Evolutionary conservation across 2,113 vertebrate species (phyloP), one percentile per base, ranked within the genome.

Genomic region (Psettodes erumei): DNA sequence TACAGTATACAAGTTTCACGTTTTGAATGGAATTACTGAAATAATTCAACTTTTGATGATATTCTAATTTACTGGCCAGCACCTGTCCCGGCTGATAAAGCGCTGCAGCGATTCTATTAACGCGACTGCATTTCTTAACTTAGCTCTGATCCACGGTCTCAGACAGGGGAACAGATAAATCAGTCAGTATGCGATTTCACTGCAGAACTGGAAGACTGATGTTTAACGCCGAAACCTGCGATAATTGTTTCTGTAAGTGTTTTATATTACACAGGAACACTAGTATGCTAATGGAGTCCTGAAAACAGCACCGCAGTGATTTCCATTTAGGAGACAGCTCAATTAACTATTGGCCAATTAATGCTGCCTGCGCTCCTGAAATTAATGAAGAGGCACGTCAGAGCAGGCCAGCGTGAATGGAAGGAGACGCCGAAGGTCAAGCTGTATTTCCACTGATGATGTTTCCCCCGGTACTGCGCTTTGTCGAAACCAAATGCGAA

Each of bases 271-370:
- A 70, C 10, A 4, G 61, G 40, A 50, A 27, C 63, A 47, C n/a
- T 32, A 3, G 16, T 51, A 64, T 51, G 35, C 56, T 71, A 54
- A 72, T 2, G 1, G 21, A 21, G 45, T 61, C 11, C 42, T 74
- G 42, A 65, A 62, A 60, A 45, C 16, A 18, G 67, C 56, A 38
- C 5, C 65, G 18, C 27, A 48, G 70, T 63, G 56, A 73, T 89
- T 85, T 86, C 55, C 75, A 80, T 82, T 77, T 56, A 58, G 70
- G 67, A 73, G 73, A 85, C 74, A 82, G 60, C 68, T 85, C 43
- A 71, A 83, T 85, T 83, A 88, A 77, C 65, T 69, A n/a, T 45
- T 19, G 40, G 59, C 75, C 75, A 85, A 80, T 84, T 84, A 86
- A 72, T 70, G 63, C 25, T 71, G 65, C 55, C 42, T 5, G 40